A percentile compares a stretch with the other conserved stretches of the same genome.
phyloP scores from a whole-genome alignment of 2,113 vertebrate genomes.

The Carassius auratus region DNA sequence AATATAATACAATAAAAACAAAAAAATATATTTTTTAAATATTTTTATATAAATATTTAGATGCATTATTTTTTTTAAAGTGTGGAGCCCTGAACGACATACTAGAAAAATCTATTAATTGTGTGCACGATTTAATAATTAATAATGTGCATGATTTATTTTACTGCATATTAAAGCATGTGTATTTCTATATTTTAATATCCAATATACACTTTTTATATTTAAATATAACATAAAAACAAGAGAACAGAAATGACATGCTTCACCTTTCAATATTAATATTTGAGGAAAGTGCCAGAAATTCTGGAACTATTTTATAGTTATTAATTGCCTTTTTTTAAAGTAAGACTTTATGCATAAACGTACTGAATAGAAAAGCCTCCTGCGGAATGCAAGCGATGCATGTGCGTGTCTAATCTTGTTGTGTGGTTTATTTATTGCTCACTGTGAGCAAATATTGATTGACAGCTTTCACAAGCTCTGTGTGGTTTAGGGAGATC shows the following conservation, averaged over 20 bases:
- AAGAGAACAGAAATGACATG: background rate
- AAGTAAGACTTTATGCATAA: background rate
- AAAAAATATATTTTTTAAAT: too few species aligned
- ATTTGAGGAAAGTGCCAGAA: background rate
- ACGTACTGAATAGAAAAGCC: background rate
- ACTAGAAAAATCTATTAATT: too few species aligned
- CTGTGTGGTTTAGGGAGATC: background rate
- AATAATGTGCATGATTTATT: too few species aligned
- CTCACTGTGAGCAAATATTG: conserved; percentile 46
- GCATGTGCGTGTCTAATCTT: background rate
- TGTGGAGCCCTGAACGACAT: too few species aligned
- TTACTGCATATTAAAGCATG: too few species aligned
- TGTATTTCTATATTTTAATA: too few species aligned
- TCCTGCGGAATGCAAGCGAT: background rate
- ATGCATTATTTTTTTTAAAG: too few species aligned
- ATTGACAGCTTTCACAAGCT: conserved; percentile 32
- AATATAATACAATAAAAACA: too few species aligned
- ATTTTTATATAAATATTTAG: too few species aligned
- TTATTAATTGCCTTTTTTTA: background rate
- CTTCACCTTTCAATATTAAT: background rate
- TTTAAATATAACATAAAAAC: too few species aligned
- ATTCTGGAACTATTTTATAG: background rate
- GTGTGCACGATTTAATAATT: too few species aligned
- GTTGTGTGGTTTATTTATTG: background rate
- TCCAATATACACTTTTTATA: too few species aligned